These are phyloP conservation scores for Drosophila littoralis DNA, from an alignment of 1,140 invertebrate species.

Conservation along the genomic window DNA sequence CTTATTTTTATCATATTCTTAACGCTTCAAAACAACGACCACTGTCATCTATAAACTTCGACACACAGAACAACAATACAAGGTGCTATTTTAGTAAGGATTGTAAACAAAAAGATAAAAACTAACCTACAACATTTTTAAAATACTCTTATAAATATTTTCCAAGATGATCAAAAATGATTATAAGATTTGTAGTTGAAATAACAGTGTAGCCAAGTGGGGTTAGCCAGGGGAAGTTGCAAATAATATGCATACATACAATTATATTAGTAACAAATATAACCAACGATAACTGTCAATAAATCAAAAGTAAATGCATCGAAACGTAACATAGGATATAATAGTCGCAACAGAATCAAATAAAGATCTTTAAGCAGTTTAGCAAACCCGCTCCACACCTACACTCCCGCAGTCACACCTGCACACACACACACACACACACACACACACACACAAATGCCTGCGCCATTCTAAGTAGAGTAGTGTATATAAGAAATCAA, in stretches of 20 bases:
- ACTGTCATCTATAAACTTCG: slow-evolving; percentile 55
- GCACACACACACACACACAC: slow-evolving; percentile 25
- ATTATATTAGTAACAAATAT: slow-evolving; percentile 49
- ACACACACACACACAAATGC: slow-evolving; percentile 35
- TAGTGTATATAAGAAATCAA: slow-evolving; percentile 72
- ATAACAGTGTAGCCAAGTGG: slow-evolving; percentile 22
- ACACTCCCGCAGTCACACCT: slow-evolving; percentile 21
- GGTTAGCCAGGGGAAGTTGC: slow-evolving; percentile 49
- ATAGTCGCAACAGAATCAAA: slow-evolving; percentile 54
- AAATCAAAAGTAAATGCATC: slow-evolving; percentile 80
- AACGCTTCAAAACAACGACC: slow-evolving; percentile 62
- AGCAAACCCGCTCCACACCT: slow-evolving; percentile 12
- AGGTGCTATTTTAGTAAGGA: slow-evolving; percentile 78
- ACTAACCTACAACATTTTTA: slow-evolving; percentile 50
- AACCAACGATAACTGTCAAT: slow-evolving; percentile 81
- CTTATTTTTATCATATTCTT: slow-evolving; percentile 40
- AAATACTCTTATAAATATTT: slow-evolving; percentile 64
- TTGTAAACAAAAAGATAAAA: slow-evolving; percentile 18
- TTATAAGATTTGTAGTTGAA: slow-evolving; percentile 46
- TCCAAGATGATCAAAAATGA: slow-evolving; percentile 73
- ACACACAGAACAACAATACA: slow-evolving; percentile 69
- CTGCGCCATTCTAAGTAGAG: slow-evolving; percentile 57
- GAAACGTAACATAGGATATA: slow-evolving; percentile 63
- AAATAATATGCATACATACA: slow-evolving; percentile 38
- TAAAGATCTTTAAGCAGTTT: slow-evolving; percentile 36